Base-by-base conservation (phyloP, 2,888 invertebrate species). In the Ennomos quercinarius region DNA sequence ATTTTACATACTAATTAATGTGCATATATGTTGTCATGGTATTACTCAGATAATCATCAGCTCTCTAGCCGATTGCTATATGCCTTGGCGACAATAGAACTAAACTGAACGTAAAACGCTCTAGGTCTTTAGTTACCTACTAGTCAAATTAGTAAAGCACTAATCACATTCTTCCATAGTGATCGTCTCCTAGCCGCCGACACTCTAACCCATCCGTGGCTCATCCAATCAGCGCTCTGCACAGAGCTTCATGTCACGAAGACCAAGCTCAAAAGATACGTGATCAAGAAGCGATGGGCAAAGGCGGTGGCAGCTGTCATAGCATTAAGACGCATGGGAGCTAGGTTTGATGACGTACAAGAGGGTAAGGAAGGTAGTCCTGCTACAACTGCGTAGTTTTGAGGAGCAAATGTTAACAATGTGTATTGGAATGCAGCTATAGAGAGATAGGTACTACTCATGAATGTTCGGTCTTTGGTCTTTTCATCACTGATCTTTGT, bases 291-390 rank as follows among this genome's bases (percentile, higher is more conserved):
- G 80, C 94, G 98, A 45, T 98, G 98, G 98, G 95, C 96, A 71
- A 98, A 97, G 87, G 97, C 97, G 0, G 97, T 97, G 37, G 96
- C 97, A 68, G 97, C 97, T 4, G 97, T 98, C 73, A 94, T 98
- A 66, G 98, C 98, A 1, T 91, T 98, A 48, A 95, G 94, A 76
- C 87, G 98, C 73, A 98, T 98, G 98, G 97, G 97, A 8, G 96
- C 96, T 37, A 96, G 95, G 80, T 94, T 96, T 64, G 95, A 95
- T 70, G 87, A 87, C 35, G 78, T 83, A 0, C 78, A 76, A 2
- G 83, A 83, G 1, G 76, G 74, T 34, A 50, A 55, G 12, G 52
- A 43, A 50, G 57, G 10, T 12, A 54, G 45, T 8, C 45, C 59
- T 37, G 53, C 46, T 4, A 27, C 27, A 4, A 27, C 27, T 27